Base-by-base conservation (phyloP, 2,797 vertebrate species). In the Limosa lapponica region DNA sequence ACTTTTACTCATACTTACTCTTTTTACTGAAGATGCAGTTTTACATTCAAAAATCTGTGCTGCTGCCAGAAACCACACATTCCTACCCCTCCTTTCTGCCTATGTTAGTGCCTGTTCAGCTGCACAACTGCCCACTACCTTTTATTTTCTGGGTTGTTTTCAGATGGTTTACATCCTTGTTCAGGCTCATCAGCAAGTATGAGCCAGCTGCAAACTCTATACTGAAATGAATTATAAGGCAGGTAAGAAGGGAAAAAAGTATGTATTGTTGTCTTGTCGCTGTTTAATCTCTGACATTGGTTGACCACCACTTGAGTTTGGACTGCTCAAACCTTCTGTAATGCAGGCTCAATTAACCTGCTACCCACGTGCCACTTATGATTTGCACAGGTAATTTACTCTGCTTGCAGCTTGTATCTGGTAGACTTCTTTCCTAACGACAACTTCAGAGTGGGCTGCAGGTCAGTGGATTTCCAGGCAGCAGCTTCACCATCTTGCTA, bases 31-130 rank as follows among this genome's bases (percentile, higher is more conserved):
- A 85, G 44, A 85, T 64, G 51, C 36, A 87, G 24, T 73, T 87
- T 80, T 85, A 84, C n/a, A 37, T 25, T 61, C 15, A 88, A 74
- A 74, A 71, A 69, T 36, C 13, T 18, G 4, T 14, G 20, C 32
- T 70, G 78, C 66, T 84, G 87, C 62, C 86, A 95, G 81, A 90
- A 84, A 52, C 70, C 89, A 85, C 79, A 34, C 24, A 58, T 46
- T 77, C 83, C 61, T 46, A 23, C 49, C 54, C 30, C 66, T 92
- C 58, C 73, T 61, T 88, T 86, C 80, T 67, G 20, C 73, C 70
- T 36, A 61, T 11, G 61, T 58, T 58, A 75, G 15, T 36, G 43
- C n/a, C 73, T 82, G 30, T 25, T 72, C 73, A 78, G 74, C 37
- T 54, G 37, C 39, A 73, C 30, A 66, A 72, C 2, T 87, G 62